These are phyloP conservation scores for Drosophila nasuta DNA, from an alignment of 1,140 invertebrate genomes.

Conservation along the genomic window DNA sequence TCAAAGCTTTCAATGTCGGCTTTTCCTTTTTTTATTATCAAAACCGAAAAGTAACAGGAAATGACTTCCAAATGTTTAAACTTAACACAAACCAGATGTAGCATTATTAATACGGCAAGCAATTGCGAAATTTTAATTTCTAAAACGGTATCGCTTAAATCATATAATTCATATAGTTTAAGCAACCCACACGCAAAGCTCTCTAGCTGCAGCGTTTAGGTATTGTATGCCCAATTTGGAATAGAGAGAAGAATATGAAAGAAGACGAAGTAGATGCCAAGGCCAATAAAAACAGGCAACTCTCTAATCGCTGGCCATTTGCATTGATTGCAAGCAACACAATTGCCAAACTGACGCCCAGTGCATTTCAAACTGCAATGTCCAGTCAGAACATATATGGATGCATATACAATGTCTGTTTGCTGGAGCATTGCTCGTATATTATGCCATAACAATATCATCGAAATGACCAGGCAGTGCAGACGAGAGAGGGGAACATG, in stretches of 20 bases:
- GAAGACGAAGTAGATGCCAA: constrained; percentile 27
- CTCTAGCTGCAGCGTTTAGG: not conserved
- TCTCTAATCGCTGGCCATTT: constrained; percentile 63
- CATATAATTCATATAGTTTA: constrained; percentile 3
- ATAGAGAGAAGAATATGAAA: not conserved
- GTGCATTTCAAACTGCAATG: constrained; percentile 34
- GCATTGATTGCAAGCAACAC: constrained; percentile 51
- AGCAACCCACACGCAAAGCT: constrained; percentile 14
- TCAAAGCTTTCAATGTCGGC: too few species aligned
- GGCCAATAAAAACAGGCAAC: constrained; percentile 62
- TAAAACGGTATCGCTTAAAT: constrained; percentile 18
- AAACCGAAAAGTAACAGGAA: not conserved
- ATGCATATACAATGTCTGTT: constrained; percentile 1
- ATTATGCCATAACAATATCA: constrained; percentile 77
- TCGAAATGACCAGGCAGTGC: constrained; percentile 51
- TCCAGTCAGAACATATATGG: constrained; percentile 33
- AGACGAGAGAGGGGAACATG: not conserved
- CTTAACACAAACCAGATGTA: constrained; percentile 10
- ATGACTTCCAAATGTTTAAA: not conserved
- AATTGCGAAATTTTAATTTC: not conserved
- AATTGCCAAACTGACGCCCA: constrained; percentile 30
- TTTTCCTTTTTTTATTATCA: not conserved
- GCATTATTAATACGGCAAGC: not conserved
- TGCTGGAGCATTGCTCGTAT: constrained; percentile 26
- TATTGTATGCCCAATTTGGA: constrained; percentile 1